A percentile compares a stretch with the other conserved stretches of the same genome.
Evolutionary conservation across 2,888 invertebrate genomes (phyloP).

Genomic region (Drosophila maculinotata): DNA sequence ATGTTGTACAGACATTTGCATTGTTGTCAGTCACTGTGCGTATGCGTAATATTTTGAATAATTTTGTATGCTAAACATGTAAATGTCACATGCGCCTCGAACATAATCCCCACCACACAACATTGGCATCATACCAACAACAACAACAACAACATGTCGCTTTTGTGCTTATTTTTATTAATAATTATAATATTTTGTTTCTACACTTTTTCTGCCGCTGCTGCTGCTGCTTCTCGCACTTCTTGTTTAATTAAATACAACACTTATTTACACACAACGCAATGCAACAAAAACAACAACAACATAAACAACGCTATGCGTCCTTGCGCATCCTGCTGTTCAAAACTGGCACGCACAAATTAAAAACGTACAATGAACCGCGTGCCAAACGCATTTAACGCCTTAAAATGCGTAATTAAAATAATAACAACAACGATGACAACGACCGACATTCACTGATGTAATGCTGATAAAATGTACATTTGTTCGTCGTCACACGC

Average conservation of each 20-base stretch:
- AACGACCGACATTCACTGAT: constrained; percentile 17
- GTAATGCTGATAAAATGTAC: constrained; percentile 18
- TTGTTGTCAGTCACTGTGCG: constrained; percentile 52
- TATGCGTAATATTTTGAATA: constrained; percentile 55
- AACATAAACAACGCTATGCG: constrained; percentile 29
- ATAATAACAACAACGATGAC: constrained; percentile 15
- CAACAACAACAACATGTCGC: constrained; percentile 16
- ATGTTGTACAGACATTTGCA: constrained; percentile 30
- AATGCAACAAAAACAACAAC: constrained; percentile 21
- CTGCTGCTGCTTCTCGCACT: constrained; percentile 33
- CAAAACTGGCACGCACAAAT: constrained; percentile 16
- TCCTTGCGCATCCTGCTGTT: constrained; percentile 24
- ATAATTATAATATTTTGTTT: constrained; percentile 54
- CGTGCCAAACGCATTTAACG: constrained; percentile 31
- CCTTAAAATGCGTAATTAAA: constrained; percentile 42
- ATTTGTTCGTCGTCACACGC: constrained; percentile 10
- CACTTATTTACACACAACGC: constrained; percentile 20
- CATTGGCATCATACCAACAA: constrained; percentile 43
- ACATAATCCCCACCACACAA: constrained; percentile 16
- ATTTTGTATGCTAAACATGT: constrained; percentile 53
- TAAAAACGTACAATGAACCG: background rate
- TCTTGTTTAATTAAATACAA: constrained; percentile 60
- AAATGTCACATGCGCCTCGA: constrained; percentile 36
- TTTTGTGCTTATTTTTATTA: constrained; percentile 20
- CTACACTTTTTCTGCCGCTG: constrained; percentile 41